A percentile compares a stretch with the other conserved stretches of the same genome.
Conservation (phyloP, 35 echinoderm and acorn worm genomes). For the Apostichopus japonicus region DNA sequence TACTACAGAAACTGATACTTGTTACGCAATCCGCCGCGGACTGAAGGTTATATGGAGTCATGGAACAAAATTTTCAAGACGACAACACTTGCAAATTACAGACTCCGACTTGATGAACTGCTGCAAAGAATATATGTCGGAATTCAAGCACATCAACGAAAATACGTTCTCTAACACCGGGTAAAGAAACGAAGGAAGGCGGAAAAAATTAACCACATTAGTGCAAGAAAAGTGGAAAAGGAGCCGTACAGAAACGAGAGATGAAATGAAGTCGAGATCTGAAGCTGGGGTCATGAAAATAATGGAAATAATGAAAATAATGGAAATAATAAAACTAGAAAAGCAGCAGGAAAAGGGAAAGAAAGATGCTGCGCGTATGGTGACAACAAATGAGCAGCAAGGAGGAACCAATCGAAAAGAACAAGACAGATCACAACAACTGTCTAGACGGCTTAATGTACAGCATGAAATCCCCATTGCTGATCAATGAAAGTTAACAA, state of each 20-base stretch:
- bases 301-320: too few relatives aligned
- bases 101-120: conserved; percentile 20
- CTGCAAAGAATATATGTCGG: neutral
- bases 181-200: neutral
- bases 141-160: neutral
- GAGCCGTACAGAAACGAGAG: neutral
- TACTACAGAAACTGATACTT: too few relatives aligned
- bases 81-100: neutral
- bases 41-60: conserved; percentile 8
- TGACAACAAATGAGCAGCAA: too few relatives aligned
- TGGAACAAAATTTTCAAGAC: conserved; percentile 41
- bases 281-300: neutral
- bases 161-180: neutral
- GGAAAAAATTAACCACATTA: conserved; percentile 15
- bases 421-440: neutral
- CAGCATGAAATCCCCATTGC: neutral
- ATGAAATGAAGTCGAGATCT: conserved; percentile 12
- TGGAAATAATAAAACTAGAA: too few relatives aligned
- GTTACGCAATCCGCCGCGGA: conserved; percentile 1
- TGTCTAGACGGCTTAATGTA: neutral
- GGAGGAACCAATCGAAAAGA: neutral
- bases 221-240: conserved; percentile 2
- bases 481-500: neutral
- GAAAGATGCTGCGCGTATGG: too few relatives aligned
- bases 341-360: neutral